phyloP scores from a whole-genome alignment of 1,140 invertebrate genomes.

The Pseudomyrmex cubaensis region DNA sequence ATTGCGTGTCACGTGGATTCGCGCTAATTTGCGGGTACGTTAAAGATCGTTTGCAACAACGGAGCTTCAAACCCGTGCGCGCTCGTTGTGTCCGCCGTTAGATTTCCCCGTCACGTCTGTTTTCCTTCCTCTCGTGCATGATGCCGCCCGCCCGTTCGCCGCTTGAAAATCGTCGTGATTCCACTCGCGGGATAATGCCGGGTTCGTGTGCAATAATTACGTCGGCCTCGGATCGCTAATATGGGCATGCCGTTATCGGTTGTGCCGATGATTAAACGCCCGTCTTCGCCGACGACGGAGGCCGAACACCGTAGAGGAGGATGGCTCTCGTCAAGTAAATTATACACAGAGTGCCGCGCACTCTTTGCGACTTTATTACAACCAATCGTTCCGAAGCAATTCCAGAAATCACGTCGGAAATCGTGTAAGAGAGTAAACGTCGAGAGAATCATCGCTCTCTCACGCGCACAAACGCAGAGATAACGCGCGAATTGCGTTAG shows the following conservation, averaged over 20 bases:
- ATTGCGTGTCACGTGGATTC: constrained; percentile 57
- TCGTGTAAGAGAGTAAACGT: neutral
- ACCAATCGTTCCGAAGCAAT: constrained; percentile 1
- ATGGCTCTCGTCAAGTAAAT: neutral
- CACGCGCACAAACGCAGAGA: neutral
- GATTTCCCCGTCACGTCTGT: constrained; percentile 59
- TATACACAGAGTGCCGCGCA: neutral
- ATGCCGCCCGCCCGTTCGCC: neutral
- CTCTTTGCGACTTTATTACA: neutral
- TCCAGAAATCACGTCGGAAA: neutral
- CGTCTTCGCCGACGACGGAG: neutral
- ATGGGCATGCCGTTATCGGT: neutral
- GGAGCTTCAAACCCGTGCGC: constrained; percentile 33
- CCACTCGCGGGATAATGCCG: constrained; percentile 33
- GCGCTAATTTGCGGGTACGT: constrained; percentile 53
- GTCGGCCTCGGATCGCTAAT: neutral
- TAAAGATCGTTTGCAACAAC: constrained; percentile 51
- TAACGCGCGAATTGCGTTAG: too few relatives aligned
- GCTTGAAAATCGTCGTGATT: constrained; percentile 50
- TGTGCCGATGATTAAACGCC: constrained; percentile 4
- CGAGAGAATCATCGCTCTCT: too few relatives aligned
- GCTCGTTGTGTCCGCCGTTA: constrained; percentile 32
- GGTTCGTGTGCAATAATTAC: constrained; percentile 22
- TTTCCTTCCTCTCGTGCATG: constrained; percentile 38
- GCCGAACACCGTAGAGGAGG: too few relatives aligned